Conservation (phyloP, 2,113 vertebrate species). For the Collichthys lucidus region DNA sequence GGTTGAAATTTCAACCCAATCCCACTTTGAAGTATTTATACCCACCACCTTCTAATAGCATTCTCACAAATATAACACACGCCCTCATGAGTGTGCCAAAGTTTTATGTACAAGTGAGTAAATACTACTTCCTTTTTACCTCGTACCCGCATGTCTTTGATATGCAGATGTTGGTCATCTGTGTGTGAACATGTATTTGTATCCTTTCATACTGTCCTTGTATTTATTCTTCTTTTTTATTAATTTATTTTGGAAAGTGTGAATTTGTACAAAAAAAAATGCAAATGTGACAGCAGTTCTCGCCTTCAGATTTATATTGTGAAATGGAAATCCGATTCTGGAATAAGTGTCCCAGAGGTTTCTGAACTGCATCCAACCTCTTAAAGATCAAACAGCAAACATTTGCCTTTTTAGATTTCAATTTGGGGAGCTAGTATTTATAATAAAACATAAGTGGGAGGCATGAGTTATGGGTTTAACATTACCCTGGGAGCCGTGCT, state of each 20-base stretch:
- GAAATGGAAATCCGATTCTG: constrained; percentile 47
- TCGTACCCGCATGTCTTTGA: not conserved
- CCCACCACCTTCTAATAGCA: constrained; percentile 92
- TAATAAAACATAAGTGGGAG: constrained; percentile 78
- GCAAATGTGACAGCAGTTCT: constrained; percentile 10
- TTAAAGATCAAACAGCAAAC: constrained; percentile 79
- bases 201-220: not conserved
- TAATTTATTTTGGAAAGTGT: not conserved
- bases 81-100: constrained; percentile 94
- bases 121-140: constrained; percentile 1
- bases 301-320: constrained; percentile 39
- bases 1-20: constrained; percentile 93
- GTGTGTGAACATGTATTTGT: not conserved
- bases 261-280: constrained; percentile 26
- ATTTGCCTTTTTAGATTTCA: constrained; percentile 78
- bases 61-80: constrained; percentile 94
- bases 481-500: constrained; percentile 68
- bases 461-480: constrained; percentile 81
- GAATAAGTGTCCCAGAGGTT: constrained; percentile 58
- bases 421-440: constrained; percentile 75
- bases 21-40: constrained; percentile 97
- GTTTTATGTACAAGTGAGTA: constrained; percentile 96
- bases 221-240: not conserved
- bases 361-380: constrained; percentile 66
- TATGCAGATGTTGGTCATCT: constrained; percentile 9